Base-by-base conservation (phyloP, 2,113 vertebrate species). In the Echinops telfairi region DNA sequence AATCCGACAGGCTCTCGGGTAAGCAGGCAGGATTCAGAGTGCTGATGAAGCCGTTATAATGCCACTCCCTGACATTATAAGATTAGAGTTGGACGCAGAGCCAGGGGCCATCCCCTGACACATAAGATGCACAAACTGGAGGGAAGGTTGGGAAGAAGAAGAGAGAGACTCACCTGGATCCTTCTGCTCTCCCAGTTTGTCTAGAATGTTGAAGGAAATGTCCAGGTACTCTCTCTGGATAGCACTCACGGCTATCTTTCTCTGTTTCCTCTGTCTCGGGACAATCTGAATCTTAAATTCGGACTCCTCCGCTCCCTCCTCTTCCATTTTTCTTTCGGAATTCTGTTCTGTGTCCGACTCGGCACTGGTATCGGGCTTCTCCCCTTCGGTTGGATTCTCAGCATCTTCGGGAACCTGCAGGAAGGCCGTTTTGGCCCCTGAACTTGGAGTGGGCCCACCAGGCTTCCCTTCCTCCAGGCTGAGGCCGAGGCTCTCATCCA, bases 241-340 rank as follows among this genome's bases (percentile, higher is more conserved):
- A 90, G 99, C 99, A 16, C 99, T 99, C 91, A 99, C 99, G 0
- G 99, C 99, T 47, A 99, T 99, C 98, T 99, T 99, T 89, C 99
- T 98, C 97, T 99, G 98, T 86, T 99, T 99, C 79, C 99, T 98
- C 93, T 99, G 99, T 38, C 99, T 98, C 76, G 99, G 99, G 77
- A 99, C 99, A 36, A 99, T 99, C 97, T 99, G 99, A 95, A 99
- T 99, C 97, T 99, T 99, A 95, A 99, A 99, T 93, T 99, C 99
- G 0, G 99, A 98, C 82, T 99, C 99, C 23, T 99, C 99, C 0
- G 96, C 81, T 33, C 95, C 97, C 88, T 99, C 98, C 16, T 98
- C 98, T 16, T 99, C 99, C 1, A 94, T 96, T 95, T 99, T 99
- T 82, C 96, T 97, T 20, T 99, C 99, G 0, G 93, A 97, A 85